A percentile compares a stretch with the other conserved stretches of the same genome.
phyloP scores from a whole-genome alignment of 2,113 vertebrate species.

The Cisticola juncidis region DNA sequence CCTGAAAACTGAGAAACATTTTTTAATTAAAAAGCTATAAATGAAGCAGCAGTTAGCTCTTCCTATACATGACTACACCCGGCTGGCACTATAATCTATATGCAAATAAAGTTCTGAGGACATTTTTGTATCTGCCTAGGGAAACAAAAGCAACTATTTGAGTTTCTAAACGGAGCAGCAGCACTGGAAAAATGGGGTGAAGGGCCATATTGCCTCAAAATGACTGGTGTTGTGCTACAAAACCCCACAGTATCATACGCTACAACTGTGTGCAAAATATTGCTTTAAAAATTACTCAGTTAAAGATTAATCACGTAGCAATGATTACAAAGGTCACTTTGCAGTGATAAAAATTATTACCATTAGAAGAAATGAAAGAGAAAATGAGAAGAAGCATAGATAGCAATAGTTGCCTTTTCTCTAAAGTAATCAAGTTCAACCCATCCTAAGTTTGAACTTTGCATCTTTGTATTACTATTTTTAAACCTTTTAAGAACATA shows the following conservation, averaged over 20 bases:
- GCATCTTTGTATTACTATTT: background rate
- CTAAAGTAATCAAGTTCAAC: background rate
- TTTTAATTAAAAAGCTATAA: conserved; percentile 53
- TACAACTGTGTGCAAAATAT: background rate
- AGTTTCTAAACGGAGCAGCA: background rate
- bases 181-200: background rate
- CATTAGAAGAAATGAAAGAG: background rate
- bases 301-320: conserved; percentile 60
- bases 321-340: conserved; percentile 54
- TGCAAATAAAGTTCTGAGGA: conserved; percentile 50
- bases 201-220: background rate
- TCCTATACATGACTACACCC: conserved; percentile 21
- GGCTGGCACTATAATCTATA: conserved; percentile 17
- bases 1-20: background rate
- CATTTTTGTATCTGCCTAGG: conserved; percentile 18
- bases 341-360: conserved; percentile 42
- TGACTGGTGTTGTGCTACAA: background rate
- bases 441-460: background rate
- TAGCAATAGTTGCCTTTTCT: background rate
- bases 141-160: background rate
- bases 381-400: background rate
- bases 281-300: conserved; percentile 53
- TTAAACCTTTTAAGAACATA: background rate
- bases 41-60: conserved; percentile 23
- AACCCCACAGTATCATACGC: background rate